Percentiles rank a stretch among this genome's conserved stretches.
These are phyloP conservation scores for Mobula hypostoma DNA, from an alignment of 2,113 vertebrate genomes.

Conservation along the genomic window DNA sequence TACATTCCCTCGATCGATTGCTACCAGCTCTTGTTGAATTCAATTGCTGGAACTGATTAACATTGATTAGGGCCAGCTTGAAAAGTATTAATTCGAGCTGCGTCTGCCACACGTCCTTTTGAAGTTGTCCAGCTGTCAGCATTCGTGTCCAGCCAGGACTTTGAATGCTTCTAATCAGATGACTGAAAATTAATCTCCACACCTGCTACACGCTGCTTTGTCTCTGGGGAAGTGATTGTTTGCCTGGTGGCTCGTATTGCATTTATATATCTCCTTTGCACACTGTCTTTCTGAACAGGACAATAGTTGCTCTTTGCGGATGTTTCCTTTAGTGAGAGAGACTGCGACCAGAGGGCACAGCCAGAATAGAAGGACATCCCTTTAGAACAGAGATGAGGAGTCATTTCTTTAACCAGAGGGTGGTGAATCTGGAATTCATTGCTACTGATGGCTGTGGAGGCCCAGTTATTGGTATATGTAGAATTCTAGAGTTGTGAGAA, in stretches of 20 bases:
- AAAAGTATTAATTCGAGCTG: not conserved
- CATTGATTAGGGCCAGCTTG: not conserved
- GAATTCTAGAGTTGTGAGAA: too few relatives aligned
- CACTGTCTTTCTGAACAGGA: not conserved
- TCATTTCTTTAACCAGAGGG: too few relatives aligned
- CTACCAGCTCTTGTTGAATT: not conserved
- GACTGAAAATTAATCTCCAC: not conserved
- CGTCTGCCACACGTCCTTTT: not conserved
- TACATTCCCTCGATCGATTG: not conserved
- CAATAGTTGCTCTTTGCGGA: not conserved
- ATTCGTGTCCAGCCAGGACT: not conserved
- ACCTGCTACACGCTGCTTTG: not conserved
- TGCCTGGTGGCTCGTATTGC: not conserved
- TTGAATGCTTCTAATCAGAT: not conserved
- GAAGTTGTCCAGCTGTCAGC: not conserved
- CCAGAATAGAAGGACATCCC: too few relatives aligned
- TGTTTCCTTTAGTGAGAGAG: too few relatives aligned
- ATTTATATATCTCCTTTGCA: not conserved
- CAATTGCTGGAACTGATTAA: not conserved
- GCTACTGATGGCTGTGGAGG: too few relatives aligned
- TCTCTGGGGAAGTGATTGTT: not conserved
- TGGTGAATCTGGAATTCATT: too few relatives aligned
- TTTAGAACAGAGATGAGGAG: too few relatives aligned
- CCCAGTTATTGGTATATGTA: too few relatives aligned
- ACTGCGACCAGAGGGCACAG: too few relatives aligned